A percentile compares a stretch with the other conserved stretches of the same genome.
These are phyloP conservation scores for Lumbricus terrestris DNA, from an alignment of 2,888 invertebrate genomes.

Conservation along the genomic window DNA sequence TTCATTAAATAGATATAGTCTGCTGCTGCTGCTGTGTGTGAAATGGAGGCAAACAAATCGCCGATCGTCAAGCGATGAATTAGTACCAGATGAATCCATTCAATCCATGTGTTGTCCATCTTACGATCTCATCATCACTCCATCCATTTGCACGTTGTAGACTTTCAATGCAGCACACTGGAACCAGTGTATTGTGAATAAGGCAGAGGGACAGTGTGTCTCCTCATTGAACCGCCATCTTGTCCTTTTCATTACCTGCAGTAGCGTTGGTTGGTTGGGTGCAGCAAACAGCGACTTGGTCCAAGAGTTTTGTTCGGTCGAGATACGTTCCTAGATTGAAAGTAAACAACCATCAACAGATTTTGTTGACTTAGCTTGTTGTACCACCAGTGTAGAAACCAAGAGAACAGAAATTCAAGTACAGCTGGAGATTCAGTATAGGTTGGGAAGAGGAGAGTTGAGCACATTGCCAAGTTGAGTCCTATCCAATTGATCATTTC, in stretches of 20 bases:
- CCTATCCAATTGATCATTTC: too few species aligned
- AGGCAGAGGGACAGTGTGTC: neutral
- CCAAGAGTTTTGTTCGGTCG: neutral
- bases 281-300: neutral
- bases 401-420: too few species aligned
- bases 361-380: too few species aligned
- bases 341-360: neutral
- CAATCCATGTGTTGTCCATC: too few species aligned
- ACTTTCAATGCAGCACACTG: neutral
- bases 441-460: too few species aligned
- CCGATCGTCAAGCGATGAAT: neutral
- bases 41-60: neutral
- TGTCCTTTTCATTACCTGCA: neutral
- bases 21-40: too few species aligned
- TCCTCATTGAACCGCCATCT: neutral
- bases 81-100: neutral
- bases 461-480: too few species aligned
- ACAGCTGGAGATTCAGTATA: too few species aligned
- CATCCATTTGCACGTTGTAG: neutral
- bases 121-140: neutral
- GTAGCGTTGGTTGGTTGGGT: neutral
- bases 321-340: neutral
- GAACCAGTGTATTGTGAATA: neutral
- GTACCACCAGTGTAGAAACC: too few species aligned
- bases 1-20: too few species aligned